Evolutionary conservation across 2,113 vertebrate genomes (phyloP), one percentile per base, ranked within the genome.

Genomic region (Kryptolebias marmoratus): DNA sequence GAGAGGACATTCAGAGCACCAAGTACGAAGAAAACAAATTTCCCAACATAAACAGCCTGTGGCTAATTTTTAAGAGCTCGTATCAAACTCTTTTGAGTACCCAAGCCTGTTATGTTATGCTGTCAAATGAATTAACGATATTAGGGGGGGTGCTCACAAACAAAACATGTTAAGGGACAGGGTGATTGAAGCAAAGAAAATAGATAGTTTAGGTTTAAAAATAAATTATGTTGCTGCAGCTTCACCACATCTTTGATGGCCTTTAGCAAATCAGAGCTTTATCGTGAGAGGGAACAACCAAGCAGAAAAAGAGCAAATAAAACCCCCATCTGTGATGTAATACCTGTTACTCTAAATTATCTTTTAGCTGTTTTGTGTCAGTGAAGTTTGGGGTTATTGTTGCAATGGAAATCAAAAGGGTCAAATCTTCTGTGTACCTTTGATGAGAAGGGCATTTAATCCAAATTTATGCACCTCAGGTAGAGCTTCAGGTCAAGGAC

Each of bases 401-500:
- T 80, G 45, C 42, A 5, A 49, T 59, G 71, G 44, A 77, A 89
- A 88, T 75, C 86, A 85, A 82, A 83, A 84, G 72, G 83, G 72
- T 79, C 58, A 72, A 76, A 75, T 88, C 81, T 79, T 85, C 73
- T 59, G 65, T 63, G 69, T 82, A 56, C 30, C 61, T 84, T 79
- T 73, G 79, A 87, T 81, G 63, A 72, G 57, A 72, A 80, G 77
- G 81, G 63, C 52, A 30, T 77, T 71, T 83, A 81, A 89, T 79
- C 79, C 76, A 88, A 84, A 83, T 87, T 58, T 83, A 91, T 90
- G 89, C 88, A 65, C 80, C 84, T 91, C 87, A 86, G 87, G 89
- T 87, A 90, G 80, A 88, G 82, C 84, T 78, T 73, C 55, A 82
- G 93, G 92, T 93, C 93, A 93, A 93, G 93, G 93, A 87, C 88